Evolutionary conservation across 2,113 vertebrate genomes (phyloP), one percentile per base, ranked within the genome.

Genomic region (Hippocampus zosterae): DNA sequence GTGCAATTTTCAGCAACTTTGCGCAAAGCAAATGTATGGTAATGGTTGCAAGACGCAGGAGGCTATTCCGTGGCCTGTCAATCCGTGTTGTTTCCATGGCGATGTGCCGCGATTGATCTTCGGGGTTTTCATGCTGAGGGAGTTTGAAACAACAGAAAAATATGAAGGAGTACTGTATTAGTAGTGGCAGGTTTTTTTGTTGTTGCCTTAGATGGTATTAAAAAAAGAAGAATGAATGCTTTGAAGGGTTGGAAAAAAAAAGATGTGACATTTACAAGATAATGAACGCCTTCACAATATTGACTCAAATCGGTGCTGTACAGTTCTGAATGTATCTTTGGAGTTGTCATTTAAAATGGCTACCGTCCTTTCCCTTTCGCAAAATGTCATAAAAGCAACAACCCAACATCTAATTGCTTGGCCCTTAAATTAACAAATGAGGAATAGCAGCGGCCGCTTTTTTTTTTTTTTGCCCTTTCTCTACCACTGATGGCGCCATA

Each of bases 31-130:
- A 42, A 64, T 3, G 12, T 25, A 64, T 11, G 4, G 41, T 21
- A 65, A 46, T 42, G 46, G 23, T 23, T 27, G 63, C 41, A 37
- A 6, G 33, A 13, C 42, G n/a, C 13, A 46, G 25, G 63, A 46
- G 1, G 42, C 41, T 23, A n/a, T 64, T 15, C 21, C 40, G n/a
- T 42, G 61, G 61, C 8, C 40, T 6, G 61, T 42, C 61, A 42
- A 23, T 23, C 37, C 40, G 23, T 64, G 10, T 65, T 23, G 62
- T 64, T 46, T 44, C 63, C 63, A 65, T 65, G 63, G 63, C 42
- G 41, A 65, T 25, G 23, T 8, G 42, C 12, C 42, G n/a, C 40
- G 25, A 65, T 46, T 6, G 63, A 18, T 65, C 37, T 3, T 37
- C 57, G 3, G 57, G 16, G 16, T 37, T 18, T 16, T 37, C 29